A percentile compares a stretch with the other conserved stretches of the same genome.
These are phyloP conservation scores for Aquatica leii DNA, from an alignment of 2,888 invertebrate species.

Conservation along the genomic window DNA sequence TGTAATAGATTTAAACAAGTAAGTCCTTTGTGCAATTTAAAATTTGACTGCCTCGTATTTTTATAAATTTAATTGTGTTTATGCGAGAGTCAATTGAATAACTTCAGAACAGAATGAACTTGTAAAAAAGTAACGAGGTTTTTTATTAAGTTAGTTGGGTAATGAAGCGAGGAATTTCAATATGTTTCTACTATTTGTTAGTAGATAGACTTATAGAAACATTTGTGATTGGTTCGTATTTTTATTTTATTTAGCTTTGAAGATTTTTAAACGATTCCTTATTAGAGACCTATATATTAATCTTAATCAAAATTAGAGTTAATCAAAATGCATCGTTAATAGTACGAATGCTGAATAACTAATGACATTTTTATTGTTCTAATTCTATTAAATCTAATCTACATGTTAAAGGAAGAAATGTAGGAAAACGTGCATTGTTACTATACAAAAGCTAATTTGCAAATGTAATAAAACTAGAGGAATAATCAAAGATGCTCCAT, in stretches of 20 bases:
- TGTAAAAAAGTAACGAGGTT: too few species aligned
- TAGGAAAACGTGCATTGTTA: slow-evolving; percentile 7
- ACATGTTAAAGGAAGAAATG: slow-evolving; percentile 2
- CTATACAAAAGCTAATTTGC: slow-evolving; percentile 5
- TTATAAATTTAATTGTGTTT: not conserved
- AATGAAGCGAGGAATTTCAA: slow-evolving; percentile 25
- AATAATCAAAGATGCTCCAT: slow-evolving; percentile 11
- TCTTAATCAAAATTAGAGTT: not conserved
- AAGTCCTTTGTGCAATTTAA: not conserved
- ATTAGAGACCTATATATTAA: not conserved
- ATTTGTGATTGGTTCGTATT: slow-evolving; percentile 24
- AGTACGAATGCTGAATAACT: not conserved
- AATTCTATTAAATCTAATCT: slow-evolving; percentile 3
- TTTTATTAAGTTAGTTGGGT: slow-evolving; percentile 20
- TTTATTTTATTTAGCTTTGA: not conserved
- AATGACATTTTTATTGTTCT: not conserved
- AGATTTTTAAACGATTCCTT: not conserved
- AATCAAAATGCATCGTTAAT: not conserved
- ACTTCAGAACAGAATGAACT: too few species aligned
- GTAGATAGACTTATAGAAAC: slow-evolving; percentile 21
- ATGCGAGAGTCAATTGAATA: not conserved
- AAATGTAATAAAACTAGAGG: slow-evolving; percentile 12
- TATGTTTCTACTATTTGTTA: slow-evolving; percentile 13
- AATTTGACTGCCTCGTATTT: not conserved
- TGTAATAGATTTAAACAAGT: slow-evolving; percentile 10